A percentile compares a stretch with the other conserved stretches of the same genome.
These are phyloP conservation scores for Drosophila subquinaria DNA, from an alignment of 2,888 invertebrate species.

Conservation along the genomic window DNA sequence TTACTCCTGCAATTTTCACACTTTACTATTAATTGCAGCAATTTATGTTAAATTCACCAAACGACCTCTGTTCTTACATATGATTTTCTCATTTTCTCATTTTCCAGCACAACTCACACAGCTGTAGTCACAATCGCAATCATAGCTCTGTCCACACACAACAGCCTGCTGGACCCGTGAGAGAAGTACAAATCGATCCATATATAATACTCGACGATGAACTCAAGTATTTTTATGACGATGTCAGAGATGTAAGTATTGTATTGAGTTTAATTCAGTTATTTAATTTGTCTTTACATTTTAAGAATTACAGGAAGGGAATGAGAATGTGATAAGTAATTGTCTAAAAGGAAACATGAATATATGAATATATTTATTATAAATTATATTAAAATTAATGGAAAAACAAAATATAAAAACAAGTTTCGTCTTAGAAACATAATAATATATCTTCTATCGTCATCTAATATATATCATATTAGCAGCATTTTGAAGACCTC, in stretches of 20 bases:
- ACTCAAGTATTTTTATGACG: conserved; percentile 93
- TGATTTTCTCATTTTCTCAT: conserved; percentile 10
- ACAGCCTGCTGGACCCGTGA: conserved; percentile 91
- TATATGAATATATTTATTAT: too few species aligned
- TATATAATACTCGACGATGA: conserved; percentile 95
- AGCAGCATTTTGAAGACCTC: not conserved
- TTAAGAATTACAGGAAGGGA: not conserved
- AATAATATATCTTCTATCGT: not conserved
- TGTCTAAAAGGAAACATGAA: too few species aligned
- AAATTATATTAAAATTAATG: too few species aligned
- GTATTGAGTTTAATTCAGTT: conserved; percentile 52
- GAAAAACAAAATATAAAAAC: too few species aligned
- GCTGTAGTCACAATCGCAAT: conserved; percentile 84
- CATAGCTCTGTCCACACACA: conserved; percentile 92
- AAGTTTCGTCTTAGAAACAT: too few species aligned
- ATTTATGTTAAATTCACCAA: conserved; percentile 43
- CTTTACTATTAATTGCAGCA: conserved; percentile 57
- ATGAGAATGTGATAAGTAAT: too few species aligned
- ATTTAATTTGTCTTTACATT: not conserved
- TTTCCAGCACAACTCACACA: conserved; percentile 64
- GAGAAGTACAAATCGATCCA: conserved; percentile 94
- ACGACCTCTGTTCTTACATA: conserved; percentile 17
- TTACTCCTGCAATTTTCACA: conserved; percentile 60
- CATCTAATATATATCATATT: not conserved
- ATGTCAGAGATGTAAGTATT: conserved; percentile 92